Evolutionary conservation across 2,113 vertebrate species (phyloP), one percentile per base, ranked within the genome.

Genomic region (Thalassarche chlororhynchos): DNA sequence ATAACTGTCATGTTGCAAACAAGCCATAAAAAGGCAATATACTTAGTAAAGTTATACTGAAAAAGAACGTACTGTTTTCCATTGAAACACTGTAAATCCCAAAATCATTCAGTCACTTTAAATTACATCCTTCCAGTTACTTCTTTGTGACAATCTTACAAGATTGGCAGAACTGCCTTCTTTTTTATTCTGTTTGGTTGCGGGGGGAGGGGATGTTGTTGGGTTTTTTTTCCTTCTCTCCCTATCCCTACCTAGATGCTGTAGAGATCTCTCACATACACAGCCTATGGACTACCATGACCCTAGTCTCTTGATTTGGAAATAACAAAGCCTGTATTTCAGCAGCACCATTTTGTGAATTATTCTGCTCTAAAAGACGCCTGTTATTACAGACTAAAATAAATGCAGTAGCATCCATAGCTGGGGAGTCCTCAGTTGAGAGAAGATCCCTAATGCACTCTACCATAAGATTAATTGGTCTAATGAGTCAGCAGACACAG

Each of bases 201-300:
- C 17, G 5, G 12, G 31, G 7, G 9, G 3, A 4, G 4, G 1
- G 4, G 24, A 7, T 12, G 1, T 12, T 32, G 36, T 5, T n/a
- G 17, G 4, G 19, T 6, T 9, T 12, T 17, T 51, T 29, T n/a
- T 9, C 3, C 7, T 47, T 44, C 6, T 54, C 12, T 78, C 14
- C 31, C 68, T 46, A 18, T 65, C 10, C 19, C 15, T 74, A 26
- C 19, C 32, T 51, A 65, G 28, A 38, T 49, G 44, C 19, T 75
- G 17, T 5, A 54, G n/a, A 47, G 8, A 42, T 25, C 12, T 51
- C 29, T 55, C 62, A 52, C 8, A 4, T 21, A 36, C 6, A 49
- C 10, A 64, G 34, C 6, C 64, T 44, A 58, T 34, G 57, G 42
- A n/a, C 10, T 75, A 34, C 16, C 15, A 12, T 51, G 49, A 42